Conservation (phyloP, 2,113 vertebrate species). For the Chlamydotis undulata region DNA sequence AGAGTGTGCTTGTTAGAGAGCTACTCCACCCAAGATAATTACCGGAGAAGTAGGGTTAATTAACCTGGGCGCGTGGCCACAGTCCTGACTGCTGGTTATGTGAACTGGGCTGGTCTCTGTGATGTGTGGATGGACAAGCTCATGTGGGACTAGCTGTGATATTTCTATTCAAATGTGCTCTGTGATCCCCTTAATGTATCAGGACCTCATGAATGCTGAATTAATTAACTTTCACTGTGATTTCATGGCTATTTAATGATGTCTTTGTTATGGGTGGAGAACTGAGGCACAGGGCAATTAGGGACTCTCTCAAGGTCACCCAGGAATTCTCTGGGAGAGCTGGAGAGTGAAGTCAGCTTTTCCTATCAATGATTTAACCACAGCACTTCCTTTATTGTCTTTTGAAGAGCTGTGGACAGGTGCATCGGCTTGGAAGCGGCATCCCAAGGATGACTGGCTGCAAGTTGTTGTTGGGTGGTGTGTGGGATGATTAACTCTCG, state of each 20-base stretch:
- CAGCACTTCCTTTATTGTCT: not conserved
- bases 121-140: not conserved
- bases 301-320: slow-evolving; percentile 5
- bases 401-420: not conserved
- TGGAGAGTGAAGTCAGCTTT: not conserved
- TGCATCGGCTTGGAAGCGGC: not conserved
- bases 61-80: not conserved
- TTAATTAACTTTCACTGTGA: slow-evolving; percentile 17
- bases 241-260: slow-evolving; percentile 36
- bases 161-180: not conserved
- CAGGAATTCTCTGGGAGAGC: not conserved
- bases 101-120: not conserved
- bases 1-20: not conserved
- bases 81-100: not conserved
- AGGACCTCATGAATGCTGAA: not conserved
- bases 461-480: not conserved
- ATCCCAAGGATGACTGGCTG: not conserved
- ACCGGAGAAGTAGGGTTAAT: not conserved
- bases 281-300: slow-evolving; percentile 22
- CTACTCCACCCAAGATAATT: not conserved
- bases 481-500: not conserved
- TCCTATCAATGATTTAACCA: not conserved
- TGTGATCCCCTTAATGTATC: not conserved
- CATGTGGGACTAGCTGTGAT: not conserved
- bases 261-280: slow-evolving; percentile 29